Base-by-base conservation (phyloP, 1,140 invertebrate genomes). In the Drosophila arawakana region DNA sequence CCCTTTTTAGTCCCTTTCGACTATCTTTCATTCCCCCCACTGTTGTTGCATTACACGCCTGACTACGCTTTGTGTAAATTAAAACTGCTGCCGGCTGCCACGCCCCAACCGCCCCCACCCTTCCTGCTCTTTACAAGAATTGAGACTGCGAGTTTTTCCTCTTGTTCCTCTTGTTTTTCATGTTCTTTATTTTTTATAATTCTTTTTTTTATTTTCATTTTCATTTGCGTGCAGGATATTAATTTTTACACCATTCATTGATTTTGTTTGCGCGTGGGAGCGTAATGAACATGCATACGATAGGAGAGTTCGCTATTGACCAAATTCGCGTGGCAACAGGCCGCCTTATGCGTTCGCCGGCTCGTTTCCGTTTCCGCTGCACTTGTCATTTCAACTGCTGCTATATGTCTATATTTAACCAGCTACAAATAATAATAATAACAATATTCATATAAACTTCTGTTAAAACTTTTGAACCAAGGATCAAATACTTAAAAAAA, bases 231-330 rank as follows among this genome's bases (percentile, higher is more conserved):
- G 65, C 90, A 91, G 90, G 90, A 91, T 91, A 91, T 91, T 91
- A 91, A 91, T 91, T 91, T 91, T 91, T 91, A 91, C 90, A 91
- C 82, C 90, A 91, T 91, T 91, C 90, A 91, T 91, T 91, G 90
- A 81, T 88, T 91, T 80, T 74, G 84, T 78, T 78, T 73, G 84
- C 75, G 67, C 73, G 62, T 57, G 62, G 68, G 10, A 57, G 79
- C 73, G 65, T 89, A 88, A 88, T 88, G 84, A 88, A 88, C 70
- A 84, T 57, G 50, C 70, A 21, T 13, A 75, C 69, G 50, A 74
- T 63, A 43, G 9, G 39, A 54, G 21, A 18, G 15, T 44, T 11
- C 35, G 34, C 9, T 18, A 8, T 35, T 49, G 34, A 13, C 46
- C 61, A 44, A 49, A 43, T 35, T 57, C 55, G 57, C 55, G 46